These are phyloP conservation scores for Caenorhabditis plicata DNA, from an alignment of 2,888 invertebrate genomes.

Conservation along the genomic window DNA sequence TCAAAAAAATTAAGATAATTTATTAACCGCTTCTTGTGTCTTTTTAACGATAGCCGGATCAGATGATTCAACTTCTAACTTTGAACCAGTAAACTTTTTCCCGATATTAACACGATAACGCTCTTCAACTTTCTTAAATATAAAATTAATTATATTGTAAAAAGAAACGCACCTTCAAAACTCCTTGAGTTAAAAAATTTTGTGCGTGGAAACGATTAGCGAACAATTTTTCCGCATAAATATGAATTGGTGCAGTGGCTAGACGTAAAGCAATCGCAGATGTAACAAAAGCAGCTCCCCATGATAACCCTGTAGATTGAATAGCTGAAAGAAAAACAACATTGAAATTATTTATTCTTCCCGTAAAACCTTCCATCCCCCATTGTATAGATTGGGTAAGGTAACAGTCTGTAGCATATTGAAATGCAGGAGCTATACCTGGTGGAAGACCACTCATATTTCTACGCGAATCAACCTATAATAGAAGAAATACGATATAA, in stretches of 20 bases:
- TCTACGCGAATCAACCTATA: conserved; percentile 1
- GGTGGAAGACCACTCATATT: conserved; percentile 34
- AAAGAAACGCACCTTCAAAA: conserved; percentile 40
- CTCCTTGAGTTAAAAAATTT: conserved; percentile 49
- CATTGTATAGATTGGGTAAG: conserved; percentile 53
- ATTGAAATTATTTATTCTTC: not conserved
- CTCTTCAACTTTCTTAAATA: conserved; percentile 46
- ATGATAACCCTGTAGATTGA: conserved; percentile 49
- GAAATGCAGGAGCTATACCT: conserved; percentile 39
- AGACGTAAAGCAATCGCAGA: conserved; percentile 48
- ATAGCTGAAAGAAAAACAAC: conserved; percentile 32
- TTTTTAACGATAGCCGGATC: conserved; percentile 19
- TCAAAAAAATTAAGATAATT: not conserved
- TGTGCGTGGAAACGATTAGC: conserved; percentile 56
- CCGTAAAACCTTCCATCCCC: conserved; percentile 51
- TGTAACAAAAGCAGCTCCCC: conserved; percentile 52
- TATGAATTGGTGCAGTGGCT: conserved; percentile 53
- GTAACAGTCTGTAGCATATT: conserved; percentile 57
- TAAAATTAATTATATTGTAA: not conserved
- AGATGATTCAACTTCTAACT: conserved; percentile 38
- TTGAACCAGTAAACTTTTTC: conserved; percentile 35
- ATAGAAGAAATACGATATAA: not conserved
- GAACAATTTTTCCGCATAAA: conserved; percentile 57
- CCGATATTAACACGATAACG: conserved; percentile 46
- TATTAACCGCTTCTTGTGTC: conserved; percentile 12